Conservation (phyloP, 2,888 invertebrate genomes). For the Oeneis ivallda region DNA sequence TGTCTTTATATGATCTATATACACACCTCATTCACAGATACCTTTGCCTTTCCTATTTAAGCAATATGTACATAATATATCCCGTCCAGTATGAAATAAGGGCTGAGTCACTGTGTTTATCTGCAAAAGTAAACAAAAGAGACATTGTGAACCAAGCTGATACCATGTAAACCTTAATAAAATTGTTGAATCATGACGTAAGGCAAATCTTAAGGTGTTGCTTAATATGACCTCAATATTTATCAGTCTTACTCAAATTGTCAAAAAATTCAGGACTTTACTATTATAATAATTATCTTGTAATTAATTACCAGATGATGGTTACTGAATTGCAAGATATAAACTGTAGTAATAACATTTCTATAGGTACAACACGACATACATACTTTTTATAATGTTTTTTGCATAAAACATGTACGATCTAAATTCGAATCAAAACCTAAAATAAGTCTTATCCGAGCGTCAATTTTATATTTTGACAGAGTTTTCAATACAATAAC, state of each 20-base stretch:
- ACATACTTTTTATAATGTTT: not conserved
- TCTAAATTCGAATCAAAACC: conserved; percentile 31
- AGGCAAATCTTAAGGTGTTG: conserved; percentile 13
- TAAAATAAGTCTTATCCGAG: too few species aligned
- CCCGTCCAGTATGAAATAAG: conserved; percentile 54
- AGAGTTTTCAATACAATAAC: too few species aligned
- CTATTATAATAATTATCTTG: too few species aligned
- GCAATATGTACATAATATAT: conserved; percentile 33
- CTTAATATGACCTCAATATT: conserved; percentile 16
- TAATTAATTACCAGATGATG: not conserved
- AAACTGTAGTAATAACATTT: not conserved
- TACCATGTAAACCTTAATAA: conserved; percentile 32
- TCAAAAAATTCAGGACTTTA: not conserved
- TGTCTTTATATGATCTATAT: conserved; percentile 50
- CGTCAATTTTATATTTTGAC: too few species aligned
- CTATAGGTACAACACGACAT: not conserved
- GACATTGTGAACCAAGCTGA: conserved; percentile 29
- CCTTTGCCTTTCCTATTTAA: conserved; percentile 56
- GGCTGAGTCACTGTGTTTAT: conserved; percentile 68
- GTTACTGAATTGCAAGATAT: not conserved
- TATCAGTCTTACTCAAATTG: not conserved
- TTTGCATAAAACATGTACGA: conserved; percentile 1
- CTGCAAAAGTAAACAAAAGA: conserved; percentile 43
- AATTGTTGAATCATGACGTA: conserved; percentile 9
- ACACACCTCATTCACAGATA: conserved; percentile 54